Evolutionary conservation across 2,113 vertebrate genomes (phyloP), one percentile per base, ranked within the genome.

Genomic region (Pristiophorus japonicus): DNA sequence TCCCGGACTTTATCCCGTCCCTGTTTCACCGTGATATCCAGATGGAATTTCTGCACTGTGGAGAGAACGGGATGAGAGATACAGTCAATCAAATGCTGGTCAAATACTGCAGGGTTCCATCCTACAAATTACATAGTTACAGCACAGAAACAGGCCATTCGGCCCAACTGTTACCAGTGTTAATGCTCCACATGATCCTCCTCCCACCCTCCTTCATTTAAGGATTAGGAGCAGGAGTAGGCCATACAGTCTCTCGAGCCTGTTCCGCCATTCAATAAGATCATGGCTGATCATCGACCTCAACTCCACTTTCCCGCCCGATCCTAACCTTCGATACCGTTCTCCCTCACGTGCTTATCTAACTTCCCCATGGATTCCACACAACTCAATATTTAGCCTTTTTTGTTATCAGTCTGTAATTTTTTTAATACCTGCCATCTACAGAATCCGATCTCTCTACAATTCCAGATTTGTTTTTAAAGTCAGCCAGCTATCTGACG

Each of bases 1-100:
- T 99, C 98, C 95, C 98, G 97, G 96, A 99, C 97, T 97, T 99
- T 99, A 51, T 98, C 97, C 75, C 97, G 97, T 1, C 98, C 98
- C 97, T 98, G 98, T n/a, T 97, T 98, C 14, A 97, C 96, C 0
- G 98, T 97, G 97, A 99, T 98, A 96, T 99, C 99, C 96, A 99
- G 97, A 97, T 99, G 98, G 96, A 97, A 99, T 0, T 96, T 2
- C 0, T 98, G 96, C 38, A 99, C 99, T 99, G 96, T 0, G 81
- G 63, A 96, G 45, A 78, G 55, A 95, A 62, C 38, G 67, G 38
- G 95, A 63, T n/a, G 27, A 5, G 27, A 62, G 30, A n/a, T 24
- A n/a, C n/a, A 34, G 42, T 92, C 51, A 51, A 42, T 30, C 45
- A 75, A 73, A 45, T 34, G 30, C 16, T n/a, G 65, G 18, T 62